Evolutionary conservation across 2,888 invertebrate species (phyloP).

Genomic region (Nomada ferruginata): DNA sequence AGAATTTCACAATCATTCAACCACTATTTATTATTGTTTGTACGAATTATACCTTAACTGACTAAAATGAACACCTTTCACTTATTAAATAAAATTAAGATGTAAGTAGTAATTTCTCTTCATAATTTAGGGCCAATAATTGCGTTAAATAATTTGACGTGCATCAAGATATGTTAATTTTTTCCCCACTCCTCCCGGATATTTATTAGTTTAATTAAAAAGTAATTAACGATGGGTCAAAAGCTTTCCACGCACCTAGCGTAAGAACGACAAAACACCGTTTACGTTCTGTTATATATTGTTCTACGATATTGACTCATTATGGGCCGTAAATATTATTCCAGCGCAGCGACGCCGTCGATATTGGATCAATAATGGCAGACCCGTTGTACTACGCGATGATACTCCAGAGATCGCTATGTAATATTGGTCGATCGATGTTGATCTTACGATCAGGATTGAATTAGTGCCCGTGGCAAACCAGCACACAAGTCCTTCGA

Average conservation of each 20-base stretch:
- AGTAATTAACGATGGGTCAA: conserved; percentile 28
- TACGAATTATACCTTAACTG: too few species aligned
- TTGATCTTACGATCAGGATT: conserved; percentile 21
- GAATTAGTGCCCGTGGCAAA: background rate
- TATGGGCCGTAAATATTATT: conserved; percentile 50
- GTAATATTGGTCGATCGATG: conserved; percentile 34
- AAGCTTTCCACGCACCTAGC: background rate
- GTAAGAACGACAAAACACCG: conserved; percentile 5
- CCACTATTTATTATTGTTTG: too few species aligned
- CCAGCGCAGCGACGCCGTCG: background rate
- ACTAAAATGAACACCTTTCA: too few species aligned
- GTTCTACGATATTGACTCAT: conserved; percentile 42
- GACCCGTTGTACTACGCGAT: background rate
- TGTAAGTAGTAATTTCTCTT: too few species aligned
- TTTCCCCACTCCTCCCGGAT: background rate
- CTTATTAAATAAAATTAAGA: too few species aligned
- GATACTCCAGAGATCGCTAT: conserved; percentile 17
- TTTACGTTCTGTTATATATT: conserved; percentile 23
- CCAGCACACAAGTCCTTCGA: background rate
- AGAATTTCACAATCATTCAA: too few species aligned
- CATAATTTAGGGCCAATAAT: conserved; percentile 15
- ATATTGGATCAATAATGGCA: conserved; percentile 42
- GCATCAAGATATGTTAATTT: conserved; percentile 22
- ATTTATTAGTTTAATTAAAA: conserved; percentile 43
- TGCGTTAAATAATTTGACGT: background rate